Percentiles rank a stretch among this genome's conserved stretches.
Evolutionary conservation across 2,888 invertebrate genomes (phyloP).

Genomic region (Aradus depressus): DNA sequence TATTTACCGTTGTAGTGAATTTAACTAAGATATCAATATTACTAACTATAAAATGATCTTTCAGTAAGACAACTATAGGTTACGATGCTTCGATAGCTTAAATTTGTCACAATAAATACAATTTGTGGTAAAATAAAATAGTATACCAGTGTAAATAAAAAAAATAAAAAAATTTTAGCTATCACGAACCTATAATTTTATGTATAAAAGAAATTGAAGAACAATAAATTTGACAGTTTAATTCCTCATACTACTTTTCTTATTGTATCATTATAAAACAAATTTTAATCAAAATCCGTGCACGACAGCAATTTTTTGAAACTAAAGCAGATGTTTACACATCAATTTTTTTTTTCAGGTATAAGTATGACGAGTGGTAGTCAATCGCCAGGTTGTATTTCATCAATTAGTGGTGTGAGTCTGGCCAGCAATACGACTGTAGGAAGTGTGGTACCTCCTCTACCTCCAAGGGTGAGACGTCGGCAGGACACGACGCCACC

Average conservation of each 20-base stretch:
- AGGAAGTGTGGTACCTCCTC: slow-evolving; percentile 17
- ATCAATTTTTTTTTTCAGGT: too few relatives aligned
- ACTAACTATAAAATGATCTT: too few relatives aligned
- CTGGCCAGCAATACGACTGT: too few relatives aligned
- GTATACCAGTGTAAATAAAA: too few relatives aligned
- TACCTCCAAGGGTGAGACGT: slow-evolving; percentile 20
- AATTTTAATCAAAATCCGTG: not conserved
- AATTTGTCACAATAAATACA: too few relatives aligned
- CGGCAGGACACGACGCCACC: slow-evolving; percentile 38
- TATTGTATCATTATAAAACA: not conserved
- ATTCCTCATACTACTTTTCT: not conserved
- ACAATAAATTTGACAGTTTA: not conserved
- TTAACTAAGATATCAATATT: too few relatives aligned
- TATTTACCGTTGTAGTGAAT: too few relatives aligned
- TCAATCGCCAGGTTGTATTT: slow-evolving; percentile 20
- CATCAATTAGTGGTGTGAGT: slow-evolving; percentile 9
- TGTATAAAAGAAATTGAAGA: not conserved
- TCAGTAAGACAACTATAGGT: too few relatives aligned
- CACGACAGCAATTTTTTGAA: not conserved
- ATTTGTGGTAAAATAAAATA: too few relatives aligned
- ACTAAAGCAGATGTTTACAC: not conserved
- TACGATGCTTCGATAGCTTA: too few relatives aligned
- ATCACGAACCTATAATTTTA: not conserved
- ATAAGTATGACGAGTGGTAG: slow-evolving; percentile 12
- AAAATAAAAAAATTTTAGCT: too few relatives aligned